These are phyloP conservation scores for Cryptus viduatorius DNA, from an alignment of 2,888 invertebrate species.

Conservation along the genomic window DNA sequence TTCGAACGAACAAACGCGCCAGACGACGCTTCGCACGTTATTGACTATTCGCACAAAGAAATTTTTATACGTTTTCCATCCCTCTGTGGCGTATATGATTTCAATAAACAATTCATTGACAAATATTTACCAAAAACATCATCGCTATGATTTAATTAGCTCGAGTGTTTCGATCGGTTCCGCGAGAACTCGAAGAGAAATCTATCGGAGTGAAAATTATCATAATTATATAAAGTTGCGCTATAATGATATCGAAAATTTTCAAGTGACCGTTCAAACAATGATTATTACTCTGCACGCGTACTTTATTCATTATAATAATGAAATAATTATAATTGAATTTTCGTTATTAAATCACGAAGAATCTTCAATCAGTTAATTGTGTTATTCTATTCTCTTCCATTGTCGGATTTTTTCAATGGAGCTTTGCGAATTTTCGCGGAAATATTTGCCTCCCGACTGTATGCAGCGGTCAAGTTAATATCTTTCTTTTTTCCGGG, in stretches of 20 bases:
- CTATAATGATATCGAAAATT: background rate
- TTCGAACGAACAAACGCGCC: conserved; percentile 9
- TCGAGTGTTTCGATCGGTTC: background rate
- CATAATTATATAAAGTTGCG: background rate
- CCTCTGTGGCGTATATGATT: background rate
- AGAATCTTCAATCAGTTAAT: background rate
- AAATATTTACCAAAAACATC: background rate
- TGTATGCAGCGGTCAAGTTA: background rate
- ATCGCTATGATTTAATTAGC: background rate
- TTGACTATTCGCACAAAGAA: background rate
- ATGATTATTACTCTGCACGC: background rate
- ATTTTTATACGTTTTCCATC: background rate
- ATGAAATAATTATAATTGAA: background rate
- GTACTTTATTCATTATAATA: background rate
- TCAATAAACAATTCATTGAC: background rate
- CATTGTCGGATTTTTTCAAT: background rate
- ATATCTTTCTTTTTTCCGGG: background rate
- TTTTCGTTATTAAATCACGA: background rate
- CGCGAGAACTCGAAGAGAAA: background rate
- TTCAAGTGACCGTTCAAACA: background rate
- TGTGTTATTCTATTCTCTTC: background rate
- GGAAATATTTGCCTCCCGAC: too few relatives aligned
- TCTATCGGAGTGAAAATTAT: background rate
- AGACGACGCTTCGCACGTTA: background rate
- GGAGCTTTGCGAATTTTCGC: too few relatives aligned